Evolutionary conservation across 2,888 invertebrate genomes (phyloP).

Genomic region (Dexiosoma caninum): DNA sequence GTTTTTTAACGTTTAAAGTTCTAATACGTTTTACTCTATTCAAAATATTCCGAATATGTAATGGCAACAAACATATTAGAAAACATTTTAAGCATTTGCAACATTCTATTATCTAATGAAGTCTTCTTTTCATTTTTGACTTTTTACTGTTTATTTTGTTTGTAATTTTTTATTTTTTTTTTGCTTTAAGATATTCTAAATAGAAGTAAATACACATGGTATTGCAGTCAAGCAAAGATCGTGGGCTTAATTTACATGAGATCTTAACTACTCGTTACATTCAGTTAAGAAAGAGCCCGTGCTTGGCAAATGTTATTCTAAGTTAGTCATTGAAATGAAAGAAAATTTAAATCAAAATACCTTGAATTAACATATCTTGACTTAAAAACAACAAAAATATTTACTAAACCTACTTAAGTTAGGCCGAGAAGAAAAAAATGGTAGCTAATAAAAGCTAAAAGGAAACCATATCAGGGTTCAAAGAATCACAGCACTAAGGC

Average conservation of each 20-base stretch:
- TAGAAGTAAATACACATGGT: constrained; percentile 53
- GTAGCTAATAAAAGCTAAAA: constrained; percentile 22
- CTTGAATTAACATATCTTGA: constrained; percentile 61
- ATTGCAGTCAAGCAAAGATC: constrained; percentile 54
- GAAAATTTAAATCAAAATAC: constrained; percentile 63
- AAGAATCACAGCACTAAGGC: constrained; percentile 58
- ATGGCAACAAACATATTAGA: constrained; percentile 20
- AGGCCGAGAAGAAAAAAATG: constrained; percentile 26
- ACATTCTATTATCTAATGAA: constrained; percentile 61
- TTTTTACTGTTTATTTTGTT: constrained; percentile 9
- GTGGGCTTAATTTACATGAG: constrained; percentile 64
- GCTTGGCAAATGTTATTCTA: constrained; percentile 35
- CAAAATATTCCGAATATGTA: not conserved
- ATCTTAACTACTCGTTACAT: constrained; percentile 54
- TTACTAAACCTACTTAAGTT: constrained; percentile 58
- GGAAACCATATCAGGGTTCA: constrained; percentile 55
- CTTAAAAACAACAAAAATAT: not conserved
- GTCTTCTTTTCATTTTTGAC: constrained; percentile 44
- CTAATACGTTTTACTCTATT: not conserved
- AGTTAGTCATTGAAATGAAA: constrained; percentile 62
- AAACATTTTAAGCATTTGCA: constrained; percentile 44
- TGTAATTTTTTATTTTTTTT: not conserved
- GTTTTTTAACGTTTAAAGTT: no score
- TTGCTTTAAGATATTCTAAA: constrained; percentile 19
- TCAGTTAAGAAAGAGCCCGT: constrained; percentile 33